Conservation (phyloP, 2,113 vertebrate species). For the Rhinoptilus africanus region DNA sequence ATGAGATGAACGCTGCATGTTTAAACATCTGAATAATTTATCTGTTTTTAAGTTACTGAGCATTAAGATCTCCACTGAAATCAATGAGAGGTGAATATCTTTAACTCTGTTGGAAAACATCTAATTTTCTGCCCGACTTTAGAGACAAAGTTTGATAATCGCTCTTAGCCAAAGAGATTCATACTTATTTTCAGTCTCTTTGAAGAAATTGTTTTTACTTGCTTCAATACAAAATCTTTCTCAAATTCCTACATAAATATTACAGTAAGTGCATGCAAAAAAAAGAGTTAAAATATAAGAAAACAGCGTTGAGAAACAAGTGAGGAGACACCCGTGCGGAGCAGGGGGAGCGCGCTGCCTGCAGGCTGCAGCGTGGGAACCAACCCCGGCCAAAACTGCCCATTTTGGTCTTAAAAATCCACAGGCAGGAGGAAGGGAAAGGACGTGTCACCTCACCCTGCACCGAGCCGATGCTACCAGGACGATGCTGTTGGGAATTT, state of each 20-base stretch:
- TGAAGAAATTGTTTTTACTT: background rate
- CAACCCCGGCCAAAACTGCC: fast-evolving
- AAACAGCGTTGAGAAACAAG: background rate
- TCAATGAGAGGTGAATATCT: background rate
- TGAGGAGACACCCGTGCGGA: background rate
- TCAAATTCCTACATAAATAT: background rate
- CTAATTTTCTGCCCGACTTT: background rate
- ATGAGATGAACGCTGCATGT: background rate
- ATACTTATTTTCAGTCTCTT: background rate
- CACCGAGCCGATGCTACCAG: fast-evolving
- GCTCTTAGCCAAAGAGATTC: background rate
- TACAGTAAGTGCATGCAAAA: background rate
- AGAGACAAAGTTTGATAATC: background rate
- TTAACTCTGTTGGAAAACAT: background rate
- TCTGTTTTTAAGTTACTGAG: background rate
- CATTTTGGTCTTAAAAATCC: background rate
- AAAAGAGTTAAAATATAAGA: background rate
- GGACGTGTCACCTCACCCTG: background rate
- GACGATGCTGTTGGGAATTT: background rate
- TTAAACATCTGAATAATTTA: background rate
- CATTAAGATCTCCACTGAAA: background rate
- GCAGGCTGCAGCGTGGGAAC: background rate
- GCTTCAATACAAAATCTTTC: background rate
- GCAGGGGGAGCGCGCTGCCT: background rate
- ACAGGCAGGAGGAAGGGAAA: background rate